Evolutionary conservation across 2,888 invertebrate species (phyloP).

Genomic region (Philhelius pedissequus): DNA sequence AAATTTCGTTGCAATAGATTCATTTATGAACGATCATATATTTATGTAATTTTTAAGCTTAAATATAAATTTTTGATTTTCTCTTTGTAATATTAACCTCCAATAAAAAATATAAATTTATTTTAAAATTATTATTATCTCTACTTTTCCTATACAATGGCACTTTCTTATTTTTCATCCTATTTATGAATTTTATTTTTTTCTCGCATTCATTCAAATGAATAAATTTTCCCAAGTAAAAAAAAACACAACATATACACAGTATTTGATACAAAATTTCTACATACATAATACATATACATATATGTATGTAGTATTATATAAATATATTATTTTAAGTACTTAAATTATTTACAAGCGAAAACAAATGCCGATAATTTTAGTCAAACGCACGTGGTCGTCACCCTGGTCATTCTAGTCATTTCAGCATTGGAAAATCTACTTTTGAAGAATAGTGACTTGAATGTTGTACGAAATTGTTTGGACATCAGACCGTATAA

Average conservation of each 20-base stretch:
- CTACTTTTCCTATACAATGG: slow-evolving; percentile 53
- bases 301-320: too few relatives aligned
- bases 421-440: slow-evolving; percentile 79
- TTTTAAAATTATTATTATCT: neutral
- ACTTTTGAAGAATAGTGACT: slow-evolving; percentile 85
- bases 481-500: slow-evolving; percentile 96
- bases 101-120: slow-evolving; percentile 5
- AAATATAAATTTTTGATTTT: neutral
- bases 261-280: neutral
- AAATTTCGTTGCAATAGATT: slow-evolving; percentile 44
- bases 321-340: too few relatives aligned
- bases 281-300: too few relatives aligned
- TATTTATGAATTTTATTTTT: neutral
- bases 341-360: slow-evolving; percentile 14
- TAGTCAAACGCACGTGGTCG: slow-evolving; percentile 78
- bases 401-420: slow-evolving; percentile 76
- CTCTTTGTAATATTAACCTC: neutral
- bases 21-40: neutral
- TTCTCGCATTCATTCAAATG: neutral
- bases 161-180: slow-evolving; percentile 47
- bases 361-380: slow-evolving; percentile 42
- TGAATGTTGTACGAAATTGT: slow-evolving; percentile 91
- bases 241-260: neutral
- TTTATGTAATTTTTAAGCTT: neutral
- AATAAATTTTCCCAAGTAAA: neutral